Evolutionary conservation across 2,797 vertebrate genomes (phyloP).

Genomic region (Lophius americanus): DNA sequence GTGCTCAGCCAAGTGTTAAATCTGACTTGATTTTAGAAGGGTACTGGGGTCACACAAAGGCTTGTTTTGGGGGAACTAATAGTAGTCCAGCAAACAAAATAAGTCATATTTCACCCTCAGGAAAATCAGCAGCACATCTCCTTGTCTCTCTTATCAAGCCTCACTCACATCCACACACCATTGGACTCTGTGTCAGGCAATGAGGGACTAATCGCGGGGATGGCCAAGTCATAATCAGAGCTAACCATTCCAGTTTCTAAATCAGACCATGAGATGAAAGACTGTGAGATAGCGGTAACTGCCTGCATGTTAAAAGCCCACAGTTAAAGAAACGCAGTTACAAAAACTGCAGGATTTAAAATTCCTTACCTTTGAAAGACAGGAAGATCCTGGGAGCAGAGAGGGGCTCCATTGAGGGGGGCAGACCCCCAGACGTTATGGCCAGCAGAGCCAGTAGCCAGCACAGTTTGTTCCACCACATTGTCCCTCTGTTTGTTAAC

Average conservation of each 20-base stretch:
- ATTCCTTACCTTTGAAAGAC: constrained; percentile 85
- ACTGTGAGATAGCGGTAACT: constrained; percentile 13
- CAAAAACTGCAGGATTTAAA: constrained; percentile 15
- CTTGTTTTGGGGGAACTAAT: constrained; percentile 56
- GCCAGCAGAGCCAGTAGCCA: constrained; percentile 80
- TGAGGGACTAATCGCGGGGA: constrained; percentile 21
- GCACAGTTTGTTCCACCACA: constrained; percentile 79
- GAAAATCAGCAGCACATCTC: constrained; percentile 60
- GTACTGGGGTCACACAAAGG: constrained; percentile 66
- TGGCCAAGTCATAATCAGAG: constrained; percentile 39
- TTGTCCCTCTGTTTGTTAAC: constrained; percentile 75
- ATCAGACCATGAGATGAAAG: constrained; percentile 17
- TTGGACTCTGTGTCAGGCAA: constrained; percentile 44
- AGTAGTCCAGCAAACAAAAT: constrained; percentile 55
- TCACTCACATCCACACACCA: constrained; percentile 46
- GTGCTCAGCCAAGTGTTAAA: constrained; percentile 75
- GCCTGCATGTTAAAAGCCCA: constrained; percentile 23
- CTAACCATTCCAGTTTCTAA: constrained; percentile 22
- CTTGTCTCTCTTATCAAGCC: constrained; percentile 32
- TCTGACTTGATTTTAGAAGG: constrained; percentile 74
- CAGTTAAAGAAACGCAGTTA: constrained; percentile 24
- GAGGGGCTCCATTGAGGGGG: constrained; percentile 70
- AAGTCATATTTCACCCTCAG: constrained; percentile 55
- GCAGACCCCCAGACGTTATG: constrained; percentile 62
- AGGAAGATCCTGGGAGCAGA: constrained; percentile 85